Base-by-base conservation (phyloP, 2,113 vertebrate genomes). In the Condylura cristata region DNA sequence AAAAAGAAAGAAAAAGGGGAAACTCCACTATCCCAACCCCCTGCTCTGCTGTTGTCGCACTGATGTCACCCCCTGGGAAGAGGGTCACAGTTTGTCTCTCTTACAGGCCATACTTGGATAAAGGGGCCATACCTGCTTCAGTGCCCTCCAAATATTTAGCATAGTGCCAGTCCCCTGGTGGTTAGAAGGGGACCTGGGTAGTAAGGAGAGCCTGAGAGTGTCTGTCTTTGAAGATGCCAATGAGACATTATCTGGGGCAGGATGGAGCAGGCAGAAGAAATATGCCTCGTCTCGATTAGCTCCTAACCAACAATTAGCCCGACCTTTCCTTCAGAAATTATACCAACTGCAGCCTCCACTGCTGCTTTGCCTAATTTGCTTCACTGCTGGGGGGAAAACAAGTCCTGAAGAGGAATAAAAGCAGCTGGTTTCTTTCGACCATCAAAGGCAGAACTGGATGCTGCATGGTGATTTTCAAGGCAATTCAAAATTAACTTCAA, bases 381-480 rank as follows among this genome's bases (percentile, higher is more conserved):
- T 83, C 93, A 26, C 83, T 28, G 75, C 91, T 87, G 76, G 75
- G 79, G 58, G 79, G 71, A 4, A 66, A 63, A 46, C 48, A 80
- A 93, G 75, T 78, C 89, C 93, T 39, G 71, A 86, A 86, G 89
- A 96, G 72, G 89, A 95, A 89, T 60, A 72, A 96, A 95, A 88
- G 78, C 94, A 94, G 90, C 75, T 86, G 94, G 39, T 94, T 94
- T 86, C 94, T 84, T 68, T 78, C 6, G 0, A 75, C 95, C 89
- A 89, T 95, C 93, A 91, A 95, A 97, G 91, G 95, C 96, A 96
- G 63, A 76, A 56, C 94, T 78, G 89, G 68, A 81, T 63, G 94
- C 65, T 26, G 60, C 74, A 0, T 87, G 93, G 86, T 96, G 93
- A 89, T 91, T 95, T 95, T 85, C 94, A 91, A 94, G 93, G 96